Evolutionary conservation across 2,888 invertebrate genomes (phyloP), one percentile per base, ranked within the genome.

Genomic region (Clivina fossor): DNA sequence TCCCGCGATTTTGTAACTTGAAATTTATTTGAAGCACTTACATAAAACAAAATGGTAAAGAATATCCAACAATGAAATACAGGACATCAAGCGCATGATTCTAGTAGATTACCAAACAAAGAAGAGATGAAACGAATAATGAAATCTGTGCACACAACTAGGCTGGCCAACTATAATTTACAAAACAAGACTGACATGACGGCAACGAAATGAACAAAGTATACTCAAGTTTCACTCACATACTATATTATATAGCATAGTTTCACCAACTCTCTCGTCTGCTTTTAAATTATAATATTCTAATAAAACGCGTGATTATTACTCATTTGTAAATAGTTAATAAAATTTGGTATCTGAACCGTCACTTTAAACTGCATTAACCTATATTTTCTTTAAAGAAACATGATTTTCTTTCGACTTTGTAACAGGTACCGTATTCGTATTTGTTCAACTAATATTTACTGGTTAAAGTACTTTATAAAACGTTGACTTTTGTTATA

Each of bases 171-270:
- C 44, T 53, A 22, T 33, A 33, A 53, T 53, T 53, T 53, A 44
- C 43, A 38, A 53, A 53, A 53, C 53, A 53, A 53, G 53, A 35
- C 53, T 53, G 44, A n/a, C n/a, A n/a, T n/a, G n/a, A n/a, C 28
- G 44, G 26, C 15, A 40, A 19, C 13, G 40, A 38, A 40, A 26
- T 43, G n/a, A n/a, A n/a, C n/a, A n/a, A n/a, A n/a, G 41, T 41
- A 26, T 19, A 8, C 18, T 19, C 19, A 24, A 51, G 51, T 51
- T 51, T 51, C 51, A 51, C 51, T 51, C n/a, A 16, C 13, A 32
- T 20, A 13, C 13, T 13, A 3, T 16, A 9, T 13, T 33, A 9
- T 33, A 20, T 47, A 13, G 46, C 18, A 32, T 53, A 44, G 53
- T 53, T 53, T 44, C 53, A 37, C 53, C 43, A 53, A 44, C 53